phyloP scores from a whole-genome alignment of 2,888 invertebrate species.

The Drosophila helvetica region DNA sequence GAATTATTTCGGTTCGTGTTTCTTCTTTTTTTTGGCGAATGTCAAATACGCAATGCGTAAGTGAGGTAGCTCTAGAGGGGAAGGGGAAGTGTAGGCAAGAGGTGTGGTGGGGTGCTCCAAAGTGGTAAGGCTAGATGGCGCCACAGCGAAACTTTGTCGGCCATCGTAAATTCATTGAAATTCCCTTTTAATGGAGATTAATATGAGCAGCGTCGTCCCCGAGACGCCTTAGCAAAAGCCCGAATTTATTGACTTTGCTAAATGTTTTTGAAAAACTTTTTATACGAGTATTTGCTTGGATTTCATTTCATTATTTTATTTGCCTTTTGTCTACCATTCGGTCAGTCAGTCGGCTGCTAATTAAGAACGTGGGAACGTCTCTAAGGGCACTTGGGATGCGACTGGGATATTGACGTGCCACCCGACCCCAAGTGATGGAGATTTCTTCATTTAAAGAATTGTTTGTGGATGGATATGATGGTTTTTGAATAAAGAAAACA shows the following conservation, averaged over 20 bases:
- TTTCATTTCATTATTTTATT: constrained; percentile 36
- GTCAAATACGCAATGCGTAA: constrained; percentile 67
- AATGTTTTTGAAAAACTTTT: constrained; percentile 65
- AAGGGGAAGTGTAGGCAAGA: not conserved
- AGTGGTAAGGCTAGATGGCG: constrained; percentile 58
- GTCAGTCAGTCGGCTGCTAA: constrained; percentile 41
- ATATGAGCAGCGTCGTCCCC: constrained; percentile 47
- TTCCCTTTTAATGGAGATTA: constrained; percentile 82
- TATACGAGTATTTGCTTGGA: constrained; percentile 51
- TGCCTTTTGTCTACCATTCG: constrained; percentile 18
- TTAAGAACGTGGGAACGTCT: constrained; percentile 72
- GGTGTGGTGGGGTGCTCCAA: constrained; percentile 18
- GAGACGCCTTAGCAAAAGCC: constrained; percentile 23
- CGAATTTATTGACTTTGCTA: constrained; percentile 72
- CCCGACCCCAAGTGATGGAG: not conserved
- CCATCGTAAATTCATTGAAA: constrained; percentile 77
- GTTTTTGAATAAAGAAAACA: not conserved
- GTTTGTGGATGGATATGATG: not conserved
- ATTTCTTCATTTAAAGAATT: too few species aligned
- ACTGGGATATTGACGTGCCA: not conserved
- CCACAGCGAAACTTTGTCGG: constrained; percentile 53
- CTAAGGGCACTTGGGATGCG: constrained; percentile 22
- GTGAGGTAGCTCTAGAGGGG: constrained; percentile 56
- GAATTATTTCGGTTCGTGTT: constrained; percentile 62
- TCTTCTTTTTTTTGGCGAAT: constrained; percentile 56